These are phyloP conservation scores for Muscidifurax raptorellus DNA, from an alignment of 1,140 invertebrate species.

Conservation along the genomic window DNA sequence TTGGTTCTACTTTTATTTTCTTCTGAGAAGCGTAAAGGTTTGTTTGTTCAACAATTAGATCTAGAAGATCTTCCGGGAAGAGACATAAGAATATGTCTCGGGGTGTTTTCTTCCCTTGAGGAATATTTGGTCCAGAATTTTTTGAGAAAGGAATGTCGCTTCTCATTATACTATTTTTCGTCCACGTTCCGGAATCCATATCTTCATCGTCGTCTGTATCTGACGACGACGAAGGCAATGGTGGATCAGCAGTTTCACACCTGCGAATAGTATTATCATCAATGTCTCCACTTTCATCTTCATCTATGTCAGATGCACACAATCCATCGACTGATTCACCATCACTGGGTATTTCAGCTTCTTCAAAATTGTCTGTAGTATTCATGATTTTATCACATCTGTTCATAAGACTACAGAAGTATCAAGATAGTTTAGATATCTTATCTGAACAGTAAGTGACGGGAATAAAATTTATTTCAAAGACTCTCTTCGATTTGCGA, in stretches of 20 bases:
- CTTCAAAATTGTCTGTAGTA: neutral
- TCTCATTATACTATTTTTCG: neutral
- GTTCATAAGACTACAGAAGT: too few species aligned
- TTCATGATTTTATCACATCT: too few species aligned
- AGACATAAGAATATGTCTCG: constrained; percentile 34
- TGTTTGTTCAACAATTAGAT: constrained; percentile 38
- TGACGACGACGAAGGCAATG: too few species aligned
- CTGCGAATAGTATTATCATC: too few species aligned
- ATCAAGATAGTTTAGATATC: too few species aligned
- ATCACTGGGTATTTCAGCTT: constrained; percentile 31
- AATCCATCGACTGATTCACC: constrained; percentile 8
- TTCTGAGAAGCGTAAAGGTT: constrained; percentile 17
- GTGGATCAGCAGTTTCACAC: too few species aligned
- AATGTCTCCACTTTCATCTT: neutral
- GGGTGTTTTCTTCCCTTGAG: constrained; percentile 1
- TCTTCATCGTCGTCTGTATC: neutral
- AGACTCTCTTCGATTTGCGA: too few species aligned
- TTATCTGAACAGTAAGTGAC: too few species aligned
- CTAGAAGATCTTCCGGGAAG: constrained; percentile 31
- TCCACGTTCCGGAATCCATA: neutral
- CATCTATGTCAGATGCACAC: neutral
- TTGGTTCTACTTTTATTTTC: too few species aligned
- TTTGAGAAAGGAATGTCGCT: neutral
- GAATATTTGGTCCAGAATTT: constrained; percentile 29
- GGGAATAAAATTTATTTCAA: too few species aligned